phyloP scores from a whole-genome alignment of 2,113 vertebrate genomes.

The Apteryx mantelli region DNA sequence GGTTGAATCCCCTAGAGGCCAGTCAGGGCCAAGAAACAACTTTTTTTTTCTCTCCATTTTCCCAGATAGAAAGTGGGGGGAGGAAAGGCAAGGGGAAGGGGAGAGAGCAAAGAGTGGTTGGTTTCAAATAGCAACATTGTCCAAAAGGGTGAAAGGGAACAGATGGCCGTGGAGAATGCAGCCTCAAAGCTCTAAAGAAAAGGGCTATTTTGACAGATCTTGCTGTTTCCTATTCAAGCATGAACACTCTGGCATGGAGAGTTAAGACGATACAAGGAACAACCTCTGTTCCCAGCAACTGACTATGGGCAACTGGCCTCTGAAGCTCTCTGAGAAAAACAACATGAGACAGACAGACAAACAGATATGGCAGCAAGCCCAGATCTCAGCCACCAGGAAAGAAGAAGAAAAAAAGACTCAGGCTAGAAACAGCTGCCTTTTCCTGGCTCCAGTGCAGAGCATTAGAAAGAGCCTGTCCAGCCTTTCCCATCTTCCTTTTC shows the following conservation, averaged over 20 bases:
- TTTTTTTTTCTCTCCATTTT: not conserved
- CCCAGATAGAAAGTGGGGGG: slow-evolving; percentile 5
- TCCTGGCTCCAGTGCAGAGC: slow-evolving; percentile 50
- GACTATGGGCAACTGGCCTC: slow-evolving; percentile 66
- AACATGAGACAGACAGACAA: slow-evolving; percentile 66
- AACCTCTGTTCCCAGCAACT: slow-evolving; percentile 80
- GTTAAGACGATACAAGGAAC: slow-evolving; percentile 73
- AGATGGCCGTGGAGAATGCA: slow-evolving; percentile 85
- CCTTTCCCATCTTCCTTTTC: slow-evolving; percentile 70
- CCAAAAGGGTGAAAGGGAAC: slow-evolving; percentile 86
- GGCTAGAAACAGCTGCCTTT: slow-evolving; percentile 75
- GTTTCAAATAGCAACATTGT: slow-evolving; percentile 87
- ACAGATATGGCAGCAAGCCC: slow-evolving; percentile 75
- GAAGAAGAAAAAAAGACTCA: not conserved
- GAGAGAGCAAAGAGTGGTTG: slow-evolving; percentile 71
- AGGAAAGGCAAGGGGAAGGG: slow-evolving; percentile 40
- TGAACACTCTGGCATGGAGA: slow-evolving; percentile 76
- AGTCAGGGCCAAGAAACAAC: slow-evolving; percentile 30
- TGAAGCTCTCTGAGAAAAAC: slow-evolving; percentile 73
- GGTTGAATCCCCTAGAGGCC: slow-evolving; percentile 22
- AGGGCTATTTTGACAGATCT: slow-evolving; percentile 81
- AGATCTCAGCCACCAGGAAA: slow-evolving; percentile 49
- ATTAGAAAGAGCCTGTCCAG: slow-evolving; percentile 54
- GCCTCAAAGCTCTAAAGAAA: slow-evolving; percentile 80
- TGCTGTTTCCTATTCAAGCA: slow-evolving; percentile 82